These are phyloP conservation scores for Numenius arquata DNA, from an alignment of 2,113 vertebrate species.

Conservation along the genomic window DNA sequence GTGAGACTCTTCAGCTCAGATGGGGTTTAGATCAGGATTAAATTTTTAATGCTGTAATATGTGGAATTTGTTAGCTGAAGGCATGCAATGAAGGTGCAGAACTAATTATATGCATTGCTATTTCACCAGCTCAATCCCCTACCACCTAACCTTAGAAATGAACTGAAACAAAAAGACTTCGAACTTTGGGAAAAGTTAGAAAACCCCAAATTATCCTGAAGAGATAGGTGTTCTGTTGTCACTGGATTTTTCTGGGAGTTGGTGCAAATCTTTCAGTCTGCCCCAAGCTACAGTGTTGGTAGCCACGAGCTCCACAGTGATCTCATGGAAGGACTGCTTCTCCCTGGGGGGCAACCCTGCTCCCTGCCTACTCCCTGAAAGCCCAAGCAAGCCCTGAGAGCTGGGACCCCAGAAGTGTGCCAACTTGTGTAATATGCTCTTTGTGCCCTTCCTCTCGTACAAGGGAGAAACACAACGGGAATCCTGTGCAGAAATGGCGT, in stretches of 20 bases:
- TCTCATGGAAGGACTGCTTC: background rate
- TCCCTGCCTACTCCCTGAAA: background rate
- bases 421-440: background rate
- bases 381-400: accelerated
- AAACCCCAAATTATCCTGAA: background rate
- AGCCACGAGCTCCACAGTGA: accelerated
- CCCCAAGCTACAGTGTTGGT: background rate
- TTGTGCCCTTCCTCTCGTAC: background rate
- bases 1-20: background rate
- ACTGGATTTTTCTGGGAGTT: background rate
- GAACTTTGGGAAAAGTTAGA: background rate
- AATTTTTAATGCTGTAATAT: background rate
- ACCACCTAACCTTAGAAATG: background rate
- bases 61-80: background rate
- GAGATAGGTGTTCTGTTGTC: background rate
- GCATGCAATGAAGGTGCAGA: background rate
- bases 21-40: background rate
- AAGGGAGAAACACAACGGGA: constrained; percentile 10
- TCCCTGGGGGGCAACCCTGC: background rate
- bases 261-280: background rate
- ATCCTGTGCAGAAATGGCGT: background rate
- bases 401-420: background rate
- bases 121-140: background rate
- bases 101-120: background rate
- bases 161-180: background rate